Conservation (phyloP, 1,140 invertebrate species). For the Adelges cooleyi region DNA sequence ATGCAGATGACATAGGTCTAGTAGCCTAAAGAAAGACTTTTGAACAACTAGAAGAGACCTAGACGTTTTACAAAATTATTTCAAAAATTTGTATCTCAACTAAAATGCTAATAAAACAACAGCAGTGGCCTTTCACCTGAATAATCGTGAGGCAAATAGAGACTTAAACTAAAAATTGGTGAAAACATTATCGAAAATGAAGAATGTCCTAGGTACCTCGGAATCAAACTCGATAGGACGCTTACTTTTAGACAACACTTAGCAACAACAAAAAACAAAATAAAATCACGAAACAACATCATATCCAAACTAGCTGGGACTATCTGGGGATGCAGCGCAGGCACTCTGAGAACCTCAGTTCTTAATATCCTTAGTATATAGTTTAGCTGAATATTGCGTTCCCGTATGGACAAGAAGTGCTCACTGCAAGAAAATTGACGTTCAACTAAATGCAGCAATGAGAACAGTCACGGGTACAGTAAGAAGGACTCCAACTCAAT, state of each 20-base stretch:
- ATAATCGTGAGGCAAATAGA: not conserved
- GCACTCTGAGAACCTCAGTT: constrained; percentile 10
- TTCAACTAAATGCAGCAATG: not conserved
- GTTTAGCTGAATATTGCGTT: not conserved
- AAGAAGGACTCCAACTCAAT: constrained; percentile 1
- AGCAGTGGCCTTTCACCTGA: not conserved
- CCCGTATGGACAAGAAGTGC: not conserved
- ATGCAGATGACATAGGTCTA: not conserved
- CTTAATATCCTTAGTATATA: constrained; percentile 8
- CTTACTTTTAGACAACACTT: constrained; percentile 11
- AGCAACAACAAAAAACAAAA: constrained; percentile 12
- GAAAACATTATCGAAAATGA: not conserved
- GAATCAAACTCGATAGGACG: not conserved
- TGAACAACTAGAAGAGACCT: not conserved
- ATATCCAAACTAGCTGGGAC: not conserved
- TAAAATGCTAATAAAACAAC: not conserved
- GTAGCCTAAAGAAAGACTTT: not conserved
- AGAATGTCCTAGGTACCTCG: constrained; percentile 7
- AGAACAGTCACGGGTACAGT: not conserved
- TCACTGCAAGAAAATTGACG: not conserved
- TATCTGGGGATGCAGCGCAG: not conserved
- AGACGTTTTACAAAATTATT: not conserved
- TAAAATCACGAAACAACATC: not conserved
- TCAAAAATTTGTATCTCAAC: not conserved
- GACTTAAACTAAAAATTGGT: not conserved